A percentile compares a stretch with the other conserved stretches of the same genome.
Evolutionary conservation across 2,888 invertebrate genomes (phyloP).

Genomic region (Mythimna pallens): DNA sequence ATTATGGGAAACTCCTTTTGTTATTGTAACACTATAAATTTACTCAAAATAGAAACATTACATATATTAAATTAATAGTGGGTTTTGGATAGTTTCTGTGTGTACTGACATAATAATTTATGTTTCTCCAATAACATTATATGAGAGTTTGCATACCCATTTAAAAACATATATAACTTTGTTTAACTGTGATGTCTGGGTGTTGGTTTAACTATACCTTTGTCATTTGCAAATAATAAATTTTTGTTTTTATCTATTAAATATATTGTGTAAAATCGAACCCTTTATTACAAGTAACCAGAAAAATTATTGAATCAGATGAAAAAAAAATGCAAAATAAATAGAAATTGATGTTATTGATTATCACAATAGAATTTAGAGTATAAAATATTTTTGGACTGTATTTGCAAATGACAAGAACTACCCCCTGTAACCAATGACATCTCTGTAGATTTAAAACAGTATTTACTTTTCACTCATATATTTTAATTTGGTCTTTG

Average conservation of each 20-base stretch:
- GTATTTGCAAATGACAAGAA: slow-evolving; percentile 83
- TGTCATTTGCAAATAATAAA: slow-evolving; percentile 82
- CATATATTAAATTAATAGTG: slow-evolving; percentile 47
- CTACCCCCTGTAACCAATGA: slow-evolving; percentile 81
- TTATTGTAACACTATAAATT: slow-evolving; percentile 20
- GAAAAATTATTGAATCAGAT: neutral
- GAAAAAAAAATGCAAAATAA: neutral
- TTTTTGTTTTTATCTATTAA: neutral
- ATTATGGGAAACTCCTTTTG: neutral
- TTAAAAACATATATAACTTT: slow-evolving; percentile 63
- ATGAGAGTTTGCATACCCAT: slow-evolving; percentile 67
- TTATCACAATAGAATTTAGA: neutral
- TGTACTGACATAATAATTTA: slow-evolving; percentile 59
- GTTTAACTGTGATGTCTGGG: slow-evolving; percentile 85
- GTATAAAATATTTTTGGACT: slow-evolving; percentile 25
- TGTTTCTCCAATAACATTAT: slow-evolving; percentile 60
- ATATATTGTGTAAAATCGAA: too few relatives aligned
- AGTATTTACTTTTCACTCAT: slow-evolving; percentile 87
- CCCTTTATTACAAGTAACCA: too few relatives aligned
- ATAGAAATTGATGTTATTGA: too few relatives aligned
- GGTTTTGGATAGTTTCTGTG: slow-evolving; percentile 52
- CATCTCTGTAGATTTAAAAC: slow-evolving; percentile 83
- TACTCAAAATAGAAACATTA: slow-evolving; percentile 49
- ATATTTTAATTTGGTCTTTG: slow-evolving; percentile 74
- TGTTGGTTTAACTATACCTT: slow-evolving; percentile 80